These are phyloP conservation scores for Brassicogethes aeneus DNA, from an alignment of 2,888 invertebrate species.

Conservation along the genomic window DNA sequence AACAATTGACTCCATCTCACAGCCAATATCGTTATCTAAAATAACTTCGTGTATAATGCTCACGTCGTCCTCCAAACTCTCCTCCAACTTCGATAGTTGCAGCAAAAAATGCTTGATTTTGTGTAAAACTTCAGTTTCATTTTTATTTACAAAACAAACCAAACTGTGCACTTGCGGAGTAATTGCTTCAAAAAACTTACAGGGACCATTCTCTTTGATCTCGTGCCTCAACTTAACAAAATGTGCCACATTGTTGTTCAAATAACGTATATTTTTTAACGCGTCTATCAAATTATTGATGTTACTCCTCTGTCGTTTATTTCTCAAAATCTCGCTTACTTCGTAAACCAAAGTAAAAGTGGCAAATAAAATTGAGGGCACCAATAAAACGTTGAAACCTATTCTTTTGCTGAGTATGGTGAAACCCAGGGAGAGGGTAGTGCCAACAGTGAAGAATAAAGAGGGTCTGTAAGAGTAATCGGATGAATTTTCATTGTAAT, in stretches of 20 bases:
- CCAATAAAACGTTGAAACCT: not conserved
- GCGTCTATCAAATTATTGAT: too few species aligned
- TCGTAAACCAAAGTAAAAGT: too few species aligned
- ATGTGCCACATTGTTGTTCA: too few species aligned
- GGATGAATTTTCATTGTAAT: not conserved
- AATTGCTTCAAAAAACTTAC: not conserved
- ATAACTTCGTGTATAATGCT: not conserved
- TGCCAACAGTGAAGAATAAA: not conserved
- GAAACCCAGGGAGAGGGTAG: not conserved
- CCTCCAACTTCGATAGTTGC: slow-evolving; percentile 3
- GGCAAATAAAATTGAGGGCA: not conserved
- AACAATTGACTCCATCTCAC: slow-evolving; percentile 2
- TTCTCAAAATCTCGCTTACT: too few species aligned
- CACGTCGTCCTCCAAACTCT: not conserved
- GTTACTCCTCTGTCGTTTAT: too few species aligned
- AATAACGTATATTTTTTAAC: too few species aligned
- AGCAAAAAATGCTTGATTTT: slow-evolving; percentile 1
- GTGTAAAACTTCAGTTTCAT: not conserved
- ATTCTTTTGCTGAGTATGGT: not conserved
- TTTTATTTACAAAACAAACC: not conserved
- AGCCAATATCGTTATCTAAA: not conserved
- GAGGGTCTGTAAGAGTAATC: not conserved
- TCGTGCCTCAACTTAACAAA: too few species aligned
- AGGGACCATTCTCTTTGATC: too few species aligned
- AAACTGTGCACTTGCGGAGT: not conserved